Base-by-base conservation (phyloP, 2,113 vertebrate species). In the Epinephelus cyanopodus region DNA sequence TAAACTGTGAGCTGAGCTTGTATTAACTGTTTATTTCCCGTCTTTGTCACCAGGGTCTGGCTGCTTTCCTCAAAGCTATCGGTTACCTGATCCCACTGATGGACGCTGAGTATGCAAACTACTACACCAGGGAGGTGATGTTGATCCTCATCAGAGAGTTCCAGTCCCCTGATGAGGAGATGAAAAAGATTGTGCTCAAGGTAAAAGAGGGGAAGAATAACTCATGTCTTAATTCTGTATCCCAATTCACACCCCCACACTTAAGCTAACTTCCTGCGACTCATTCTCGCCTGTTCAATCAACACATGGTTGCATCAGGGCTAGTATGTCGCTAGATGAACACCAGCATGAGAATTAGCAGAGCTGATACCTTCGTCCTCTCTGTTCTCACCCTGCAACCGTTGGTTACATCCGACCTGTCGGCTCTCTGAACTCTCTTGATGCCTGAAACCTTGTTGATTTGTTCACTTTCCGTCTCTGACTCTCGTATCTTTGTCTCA, bases 111-210 rank as follows among this genome's bases (percentile, higher is more conserved):
- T 99, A 99, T 76, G 98, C 98, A 9, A 99, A 99, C 95, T 99
- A 99, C 89, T 99, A 99, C 84, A 99, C 98, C 87, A 96, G 98
- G 79, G 98, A 99, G 94, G 98, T 99, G 91, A 99, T 99, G 98
- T 82, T 99, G 64, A 99, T 99, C 93, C 98, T 99, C 81, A 99
- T 99, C 94, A 93, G 98, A 96, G 99, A 99, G 95, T 99, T 99
- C 90, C 99, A 99, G 63, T 99, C 98, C 86, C 98, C 98, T 39
- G 98, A 99, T 74, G 98, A 99, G 94, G 98, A 99, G 88, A 99
- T 99, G 98, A 99, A 99, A 80, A 99, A 99, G 94, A 99, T 99
- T 76, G 98, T 99, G 0, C 93, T 99, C 13, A 99, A 99, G 97
- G 98, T 98, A 91, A 85, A 25, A 0, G n/a, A 12, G 6, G 2